Base-by-base conservation (phyloP, 2,888 invertebrate genomes). In the Congeria kusceri region DNA sequence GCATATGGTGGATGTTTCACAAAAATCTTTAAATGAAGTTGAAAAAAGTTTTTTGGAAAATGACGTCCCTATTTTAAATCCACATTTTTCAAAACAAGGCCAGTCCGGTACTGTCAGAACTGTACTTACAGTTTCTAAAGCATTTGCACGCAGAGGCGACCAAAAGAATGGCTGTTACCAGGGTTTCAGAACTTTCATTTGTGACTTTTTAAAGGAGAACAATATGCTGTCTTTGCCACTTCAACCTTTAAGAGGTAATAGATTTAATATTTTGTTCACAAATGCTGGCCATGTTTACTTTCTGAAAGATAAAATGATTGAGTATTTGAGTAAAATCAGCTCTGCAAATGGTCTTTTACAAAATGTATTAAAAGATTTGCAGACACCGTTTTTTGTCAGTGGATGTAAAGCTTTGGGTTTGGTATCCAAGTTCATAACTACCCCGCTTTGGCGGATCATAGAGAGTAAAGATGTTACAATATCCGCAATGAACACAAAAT, bases 221-320 rank as follows among this genome's bases (percentile, higher is more conserved):
- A 46, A 15, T 25, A 32, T 67, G 59, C 23, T 28, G 0, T 53
- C 66, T 23, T 44, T 80, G 9, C 76, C 76, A n/a, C 39, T 81
- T 3, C 56, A 67, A 23, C 70, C 67, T 0, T 69, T 74, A 4
- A 56, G 47, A 18, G 84, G 84, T 1, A 76, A 80, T 53, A 44
- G 72, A 15, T 82, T 82, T n/a, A 76, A 76, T 67, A 76, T 82
- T 18, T 32, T 79, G 5, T 79, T 79, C 57, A 46, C 59, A 27
- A 80, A 80, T 78, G 80, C 80, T 29, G 71, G 69, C 20, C 61
- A 72, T 47, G 62, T 80, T 3, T 80, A 70, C 29, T 73, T 80
- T 13, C 69, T 79, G 20, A 32, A 62, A 59, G 27, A 74, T 56
- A 29, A 81, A 39, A 70, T 73, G 68, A 44, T 32, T 20, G 46